Evolutionary conservation across 2,888 invertebrate species (phyloP).

Genomic region (Melolontha melolontha): DNA sequence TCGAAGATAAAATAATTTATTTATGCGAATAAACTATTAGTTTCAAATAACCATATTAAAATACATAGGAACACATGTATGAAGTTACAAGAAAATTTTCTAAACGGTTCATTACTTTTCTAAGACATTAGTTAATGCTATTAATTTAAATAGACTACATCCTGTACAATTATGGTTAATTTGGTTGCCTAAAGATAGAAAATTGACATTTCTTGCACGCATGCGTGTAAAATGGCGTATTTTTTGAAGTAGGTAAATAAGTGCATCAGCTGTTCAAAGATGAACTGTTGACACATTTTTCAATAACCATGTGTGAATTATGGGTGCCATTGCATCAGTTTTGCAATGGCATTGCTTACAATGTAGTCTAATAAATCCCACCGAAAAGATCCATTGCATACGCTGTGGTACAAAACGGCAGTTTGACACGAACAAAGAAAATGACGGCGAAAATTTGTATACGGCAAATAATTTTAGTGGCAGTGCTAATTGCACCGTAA

Average conservation of each 20-base stretch:
- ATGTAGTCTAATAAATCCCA: slow-evolving; percentile 90
- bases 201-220: slow-evolving; percentile 17
- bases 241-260: slow-evolving; percentile 47
- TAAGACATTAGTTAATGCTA: too few relatives aligned
- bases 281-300: slow-evolving; percentile 47
- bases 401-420: slow-evolving; percentile 81
- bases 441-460: slow-evolving; percentile 50
- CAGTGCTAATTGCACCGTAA: slow-evolving; percentile 62
- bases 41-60: too few relatives aligned
- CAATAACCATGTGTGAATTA: slow-evolving; percentile 70
- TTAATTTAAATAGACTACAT: too few relatives aligned
- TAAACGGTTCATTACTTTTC: too few relatives aligned
- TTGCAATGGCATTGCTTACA: slow-evolving; percentile 92
- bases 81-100: too few relatives aligned
- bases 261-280: slow-evolving; percentile 49
- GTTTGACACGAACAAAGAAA: slow-evolving; percentile 59
- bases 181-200: slow-evolving; percentile 14
- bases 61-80: too few relatives aligned
- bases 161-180: not conserved
- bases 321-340: slow-evolving; percentile 95
- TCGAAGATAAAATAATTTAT: too few relatives aligned
- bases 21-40: too few relatives aligned
- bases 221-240: slow-evolving; percentile 47
- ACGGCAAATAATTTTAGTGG: slow-evolving; percentile 53
- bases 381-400: slow-evolving; percentile 85